Evolutionary conservation across 2,888 invertebrate species (phyloP).

Genomic region (Cephus nigrinus): DNA sequence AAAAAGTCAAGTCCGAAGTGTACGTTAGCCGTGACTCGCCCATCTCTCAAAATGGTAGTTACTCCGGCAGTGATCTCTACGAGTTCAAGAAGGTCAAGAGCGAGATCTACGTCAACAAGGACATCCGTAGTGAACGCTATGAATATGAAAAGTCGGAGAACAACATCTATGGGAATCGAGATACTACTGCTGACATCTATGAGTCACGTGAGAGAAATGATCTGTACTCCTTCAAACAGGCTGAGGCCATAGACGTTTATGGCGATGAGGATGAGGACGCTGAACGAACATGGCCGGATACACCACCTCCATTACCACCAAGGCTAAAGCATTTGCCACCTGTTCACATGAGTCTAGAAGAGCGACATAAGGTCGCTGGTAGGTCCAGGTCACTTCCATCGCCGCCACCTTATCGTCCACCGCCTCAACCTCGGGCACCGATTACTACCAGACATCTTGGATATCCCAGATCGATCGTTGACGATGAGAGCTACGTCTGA

Average conservation of each 20-base stretch:
- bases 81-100: constrained; percentile 59
- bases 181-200: constrained; percentile 54
- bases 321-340: constrained; percentile 74
- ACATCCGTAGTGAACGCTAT: constrained; percentile 45
- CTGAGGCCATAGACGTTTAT: constrained; percentile 57
- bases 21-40: constrained; percentile 59
- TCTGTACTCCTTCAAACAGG: constrained; percentile 57
- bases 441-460: constrained; percentile 59
- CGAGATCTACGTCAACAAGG: constrained; percentile 53
- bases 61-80: constrained; percentile 45
- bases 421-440: constrained; percentile 60
- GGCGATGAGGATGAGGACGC: constrained; percentile 67
- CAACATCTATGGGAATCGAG: constrained; percentile 56
- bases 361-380: constrained; percentile 66
- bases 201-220: constrained; percentile 50
- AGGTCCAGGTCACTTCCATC: constrained; percentile 62
- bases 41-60: constrained; percentile 56
- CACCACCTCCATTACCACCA: constrained; percentile 73
- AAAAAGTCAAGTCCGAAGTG: constrained; percentile 57
- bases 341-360: constrained; percentile 74
- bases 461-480: constrained; percentile 59
- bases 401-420: constrained; percentile 62
- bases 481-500: constrained; percentile 64
- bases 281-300: constrained; percentile 62
- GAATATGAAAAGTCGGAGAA: constrained; percentile 41